Evolutionary conservation across 2,888 invertebrate genomes (phyloP).

Genomic region (Pediacus dermestoides): DNA sequence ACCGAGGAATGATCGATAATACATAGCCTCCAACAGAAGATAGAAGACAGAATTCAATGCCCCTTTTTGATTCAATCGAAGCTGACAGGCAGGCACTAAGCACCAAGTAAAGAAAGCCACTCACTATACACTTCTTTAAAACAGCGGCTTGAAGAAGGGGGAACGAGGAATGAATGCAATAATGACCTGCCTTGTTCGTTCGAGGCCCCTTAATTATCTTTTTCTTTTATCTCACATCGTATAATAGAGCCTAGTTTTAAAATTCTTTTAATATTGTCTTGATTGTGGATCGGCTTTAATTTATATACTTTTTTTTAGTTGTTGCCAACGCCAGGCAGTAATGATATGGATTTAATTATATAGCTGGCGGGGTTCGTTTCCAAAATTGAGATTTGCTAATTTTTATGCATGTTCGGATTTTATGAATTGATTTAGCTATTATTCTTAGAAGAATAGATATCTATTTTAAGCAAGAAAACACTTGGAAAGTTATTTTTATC

Average conservation of each 20-base stretch:
- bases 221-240: constrained; percentile 35
- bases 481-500: too few relatives aligned
- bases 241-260: constrained; percentile 33
- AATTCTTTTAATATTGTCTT: constrained; percentile 31
- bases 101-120: too few relatives aligned
- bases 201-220: constrained; percentile 36
- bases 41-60: constrained; percentile 5
- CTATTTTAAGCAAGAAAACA: too few relatives aligned
- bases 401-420: too few relatives aligned
- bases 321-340: constrained; percentile 11
- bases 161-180: too few relatives aligned
- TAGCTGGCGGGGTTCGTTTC: constrained; percentile 3
- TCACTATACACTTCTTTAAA: not conserved
- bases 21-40: too few relatives aligned
- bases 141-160: not conserved
- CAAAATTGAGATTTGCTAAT: constrained; percentile 16
- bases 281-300: constrained; percentile 25
- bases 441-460: too few relatives aligned
- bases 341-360: constrained; percentile 22
- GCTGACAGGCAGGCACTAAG: constrained; percentile 1
- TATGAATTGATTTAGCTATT: too few relatives aligned
- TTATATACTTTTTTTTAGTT: constrained; percentile 24
- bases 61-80: constrained; percentile 1
- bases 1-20: too few relatives aligned
- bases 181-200: constrained; percentile 35